Evolutionary conservation across 2,113 vertebrate genomes (phyloP).

Genomic region (Heloderma charlesbogerti): DNA sequence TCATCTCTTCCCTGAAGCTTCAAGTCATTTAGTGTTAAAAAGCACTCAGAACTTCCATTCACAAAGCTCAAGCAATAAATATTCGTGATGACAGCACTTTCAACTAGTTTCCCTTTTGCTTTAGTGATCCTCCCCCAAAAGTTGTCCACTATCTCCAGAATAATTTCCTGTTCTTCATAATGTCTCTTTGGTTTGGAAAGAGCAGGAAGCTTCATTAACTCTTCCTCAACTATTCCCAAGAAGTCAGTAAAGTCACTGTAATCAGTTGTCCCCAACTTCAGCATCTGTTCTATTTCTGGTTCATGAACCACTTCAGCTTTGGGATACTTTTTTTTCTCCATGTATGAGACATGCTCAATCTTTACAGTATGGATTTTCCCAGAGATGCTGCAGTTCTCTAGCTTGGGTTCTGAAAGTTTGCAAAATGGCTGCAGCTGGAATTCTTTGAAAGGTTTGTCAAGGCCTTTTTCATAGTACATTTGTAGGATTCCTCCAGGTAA

Average conservation of each 20-base stretch:
- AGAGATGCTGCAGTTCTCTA: conserved; percentile 88
- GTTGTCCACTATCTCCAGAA: conserved; percentile 89
- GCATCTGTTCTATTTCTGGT: conserved; percentile 89
- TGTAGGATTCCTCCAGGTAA: conserved; percentile 89
- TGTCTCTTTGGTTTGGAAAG: conserved; percentile 79
- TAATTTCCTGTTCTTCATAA: conserved; percentile 93
- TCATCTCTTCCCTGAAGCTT: conserved; percentile 83
- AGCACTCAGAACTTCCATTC: conserved; percentile 86
- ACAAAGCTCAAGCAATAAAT: conserved; percentile 92
- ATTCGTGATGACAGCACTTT: conserved; percentile 84
- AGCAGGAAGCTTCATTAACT: conserved; percentile 84
- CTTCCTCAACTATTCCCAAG: conserved; percentile 87
- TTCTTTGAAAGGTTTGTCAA: conserved; percentile 96
- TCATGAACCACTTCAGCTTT: conserved; percentile 89
- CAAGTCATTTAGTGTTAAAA: conserved; percentile 91
- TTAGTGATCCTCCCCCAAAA: conserved; percentile 90
- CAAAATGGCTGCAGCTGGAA: conserved; percentile 90
- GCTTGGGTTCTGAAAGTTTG: conserved; percentile 87
- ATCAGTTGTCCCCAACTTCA: conserved; percentile 92
- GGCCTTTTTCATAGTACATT: conserved; percentile 94
- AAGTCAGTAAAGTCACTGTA: conserved; percentile 89
- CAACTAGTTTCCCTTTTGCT: conserved; percentile 80
- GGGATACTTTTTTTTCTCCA: conserved; percentile 89
- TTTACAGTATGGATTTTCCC: conserved; percentile 94
- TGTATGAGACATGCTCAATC: conserved; percentile 90